These are phyloP conservation scores for Hyphantria cunea DNA, from an alignment of 1,140 invertebrate species.

Conservation along the genomic window DNA sequence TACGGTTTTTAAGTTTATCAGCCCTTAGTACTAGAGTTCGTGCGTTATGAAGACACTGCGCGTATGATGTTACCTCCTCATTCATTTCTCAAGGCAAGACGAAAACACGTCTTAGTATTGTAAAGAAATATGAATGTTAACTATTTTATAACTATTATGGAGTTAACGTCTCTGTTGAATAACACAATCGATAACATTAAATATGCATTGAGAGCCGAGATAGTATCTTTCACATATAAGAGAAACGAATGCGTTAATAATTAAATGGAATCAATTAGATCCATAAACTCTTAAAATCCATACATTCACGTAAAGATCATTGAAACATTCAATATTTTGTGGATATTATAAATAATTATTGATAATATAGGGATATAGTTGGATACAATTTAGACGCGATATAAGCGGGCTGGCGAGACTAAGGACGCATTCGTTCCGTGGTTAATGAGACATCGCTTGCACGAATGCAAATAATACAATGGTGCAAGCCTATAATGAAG, in stretches of 20 bases:
- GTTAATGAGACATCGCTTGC: not conserved
- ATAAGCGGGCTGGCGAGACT: constrained; percentile 30
- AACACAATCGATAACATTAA: constrained; percentile 15
- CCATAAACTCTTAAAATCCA: constrained; percentile 32
- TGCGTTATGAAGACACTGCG: not conserved
- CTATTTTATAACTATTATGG: constrained; percentile 14
- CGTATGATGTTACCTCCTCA: constrained; percentile 3
- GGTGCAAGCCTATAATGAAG: not conserved
- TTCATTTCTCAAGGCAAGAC: constrained; percentile 7
- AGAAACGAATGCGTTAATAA: constrained; percentile 9
- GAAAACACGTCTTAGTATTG: constrained; percentile 9
- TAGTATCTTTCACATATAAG: constrained; percentile 30
- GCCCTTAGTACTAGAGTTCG: too few relatives aligned
- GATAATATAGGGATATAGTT: constrained; percentile 24
- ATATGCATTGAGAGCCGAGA: constrained; percentile 28
- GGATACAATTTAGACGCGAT: constrained; percentile 27
- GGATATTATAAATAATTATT: constrained; percentile 25
- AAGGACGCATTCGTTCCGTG: not conserved
- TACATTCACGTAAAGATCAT: constrained; percentile 33
- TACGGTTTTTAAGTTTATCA: too few relatives aligned
- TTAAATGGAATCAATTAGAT: constrained; percentile 32
- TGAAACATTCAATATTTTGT: constrained; percentile 30
- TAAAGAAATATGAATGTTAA: constrained; percentile 18
- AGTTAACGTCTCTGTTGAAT: constrained; percentile 14
- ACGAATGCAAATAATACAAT: not conserved